Evolutionary conservation across 92 coral and sea anemone genomes (phyloP).

Genomic region (Epizoanthus rinbou): DNA sequence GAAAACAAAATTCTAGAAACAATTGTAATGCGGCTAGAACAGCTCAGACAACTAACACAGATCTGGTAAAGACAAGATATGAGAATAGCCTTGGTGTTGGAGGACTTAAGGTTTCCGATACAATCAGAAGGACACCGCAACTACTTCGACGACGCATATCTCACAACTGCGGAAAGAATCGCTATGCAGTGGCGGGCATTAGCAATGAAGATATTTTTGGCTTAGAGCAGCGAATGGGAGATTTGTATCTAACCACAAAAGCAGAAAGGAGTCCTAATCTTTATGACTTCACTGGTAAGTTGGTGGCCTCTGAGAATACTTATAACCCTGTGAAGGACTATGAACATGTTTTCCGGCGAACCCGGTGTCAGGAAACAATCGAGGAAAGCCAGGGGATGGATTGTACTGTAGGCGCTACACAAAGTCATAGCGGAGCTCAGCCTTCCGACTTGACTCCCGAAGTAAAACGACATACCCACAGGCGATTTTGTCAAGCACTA

Average conservation of each 20-base stretch:
- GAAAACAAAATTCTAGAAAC: neutral
- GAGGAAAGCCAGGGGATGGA: neutral
- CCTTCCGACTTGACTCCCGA: constrained; percentile 14
- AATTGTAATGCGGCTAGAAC: neutral
- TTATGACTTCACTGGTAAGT: constrained; percentile 8
- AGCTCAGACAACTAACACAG: neutral
- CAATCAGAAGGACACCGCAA: neutral
- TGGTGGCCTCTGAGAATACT: neutral
- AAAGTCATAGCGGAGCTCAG: neutral
- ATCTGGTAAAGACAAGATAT: neutral
- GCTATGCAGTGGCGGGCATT: neutral
- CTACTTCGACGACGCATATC: neutral
- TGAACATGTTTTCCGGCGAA: constrained; percentile 6
- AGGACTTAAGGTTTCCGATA: neutral
- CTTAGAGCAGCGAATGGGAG: constrained; percentile 7
- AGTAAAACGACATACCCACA: constrained; percentile 4
- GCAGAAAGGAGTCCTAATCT: neutral
- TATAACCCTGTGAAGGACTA: neutral
- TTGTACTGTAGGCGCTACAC: neutral
- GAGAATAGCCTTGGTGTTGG: neutral
- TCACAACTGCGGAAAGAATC: neutral
- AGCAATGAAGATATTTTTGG: constrained; percentile 27
- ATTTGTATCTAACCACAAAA: constrained; percentile 10
- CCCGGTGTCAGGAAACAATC: neutral
- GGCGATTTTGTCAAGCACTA: constrained; percentile 55